Evolutionary conservation across 2,113 vertebrate species (phyloP), one percentile per base, ranked within the genome.

Genomic region (Gallinago media): DNA sequence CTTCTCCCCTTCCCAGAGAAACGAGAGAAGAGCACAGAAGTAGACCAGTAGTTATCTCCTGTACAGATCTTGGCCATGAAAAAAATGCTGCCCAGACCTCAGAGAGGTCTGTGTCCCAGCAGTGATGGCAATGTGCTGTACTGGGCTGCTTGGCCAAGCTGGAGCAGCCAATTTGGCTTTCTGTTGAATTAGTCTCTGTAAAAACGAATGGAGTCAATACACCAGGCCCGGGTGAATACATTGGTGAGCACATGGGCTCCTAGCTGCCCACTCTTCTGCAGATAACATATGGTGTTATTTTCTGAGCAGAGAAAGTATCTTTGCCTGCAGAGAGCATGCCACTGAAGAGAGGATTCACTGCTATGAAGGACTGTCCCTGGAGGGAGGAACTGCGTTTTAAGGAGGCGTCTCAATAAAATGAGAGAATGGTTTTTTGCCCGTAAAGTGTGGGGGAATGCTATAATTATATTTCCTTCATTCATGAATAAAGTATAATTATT

Each of bases 181-280:
- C 80, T 46, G 17, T 36, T 79, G 26, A 44, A 82, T 34, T 38
- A 27, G n/a, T 8, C 62, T 55, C 38, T 65, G 38, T 32, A 75
- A 88, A 93, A 88, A 88, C 79, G 36, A 92, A 73, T 25, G 54
- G 85, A 26, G 54, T 85, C 88, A 82, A 79, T 36, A 95, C 90
- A 90, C 12, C 20, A 83, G 67, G 54, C 65, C 38, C 0, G 21
- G 80, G 65, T 58, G 75, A 63, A 66, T 32, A 49, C 58, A 75
- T 2, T 1, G 7, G 47, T 59, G 89, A 92, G 54, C 5, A 5
- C 77, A 70, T 9, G 58, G 38, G 47, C 79, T 92, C 59, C 75
- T n/a, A 70, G 59, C 26, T 4, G 52, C 63, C 58, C 58, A 25
- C 1, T 15, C 16, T 66, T 80, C 42, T 71, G 59, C 75, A 90